A percentile compares a stretch with the other conserved stretches of the same genome.
phyloP scores from a whole-genome alignment of 2,797 vertebrate species.

The Anomalospiza imberbis region DNA sequence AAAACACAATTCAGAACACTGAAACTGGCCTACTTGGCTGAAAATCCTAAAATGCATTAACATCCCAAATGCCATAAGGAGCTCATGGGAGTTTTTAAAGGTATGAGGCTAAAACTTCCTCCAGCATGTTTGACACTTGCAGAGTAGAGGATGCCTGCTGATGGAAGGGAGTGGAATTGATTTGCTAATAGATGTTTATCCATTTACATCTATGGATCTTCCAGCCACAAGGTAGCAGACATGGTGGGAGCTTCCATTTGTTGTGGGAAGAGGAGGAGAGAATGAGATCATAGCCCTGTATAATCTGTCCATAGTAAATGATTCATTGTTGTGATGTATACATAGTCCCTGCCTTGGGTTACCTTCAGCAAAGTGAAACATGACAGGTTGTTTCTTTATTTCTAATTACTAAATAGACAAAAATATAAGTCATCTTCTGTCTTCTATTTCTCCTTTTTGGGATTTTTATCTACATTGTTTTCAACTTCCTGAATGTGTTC shows the following conservation, averaged over 20 bases:
- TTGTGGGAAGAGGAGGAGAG: background rate
- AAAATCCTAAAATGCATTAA: background rate
- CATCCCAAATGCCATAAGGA: background rate
- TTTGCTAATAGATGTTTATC: background rate
- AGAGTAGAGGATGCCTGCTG: background rate
- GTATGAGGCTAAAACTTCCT: background rate
- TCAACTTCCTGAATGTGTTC: background rate
- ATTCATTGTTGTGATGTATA: background rate
- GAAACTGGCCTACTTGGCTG: background rate
- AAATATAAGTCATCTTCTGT: background rate
- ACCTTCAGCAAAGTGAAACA: background rate
- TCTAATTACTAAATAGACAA: background rate
- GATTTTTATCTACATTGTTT: background rate
- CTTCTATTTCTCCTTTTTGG: background rate
- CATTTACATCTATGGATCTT: background rate
- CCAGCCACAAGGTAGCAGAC: background rate
- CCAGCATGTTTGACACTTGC: accelerated
- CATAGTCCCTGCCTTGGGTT: background rate
- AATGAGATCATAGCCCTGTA: background rate
- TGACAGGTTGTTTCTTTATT: background rate
- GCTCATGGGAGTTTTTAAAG: background rate
- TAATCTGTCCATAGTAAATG: background rate
- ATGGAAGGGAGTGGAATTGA: background rate
- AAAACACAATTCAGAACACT: background rate
- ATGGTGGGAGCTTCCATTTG: background rate